Conservation (phyloP, 2,797 vertebrate species). For the Selene dorsalis region DNA sequence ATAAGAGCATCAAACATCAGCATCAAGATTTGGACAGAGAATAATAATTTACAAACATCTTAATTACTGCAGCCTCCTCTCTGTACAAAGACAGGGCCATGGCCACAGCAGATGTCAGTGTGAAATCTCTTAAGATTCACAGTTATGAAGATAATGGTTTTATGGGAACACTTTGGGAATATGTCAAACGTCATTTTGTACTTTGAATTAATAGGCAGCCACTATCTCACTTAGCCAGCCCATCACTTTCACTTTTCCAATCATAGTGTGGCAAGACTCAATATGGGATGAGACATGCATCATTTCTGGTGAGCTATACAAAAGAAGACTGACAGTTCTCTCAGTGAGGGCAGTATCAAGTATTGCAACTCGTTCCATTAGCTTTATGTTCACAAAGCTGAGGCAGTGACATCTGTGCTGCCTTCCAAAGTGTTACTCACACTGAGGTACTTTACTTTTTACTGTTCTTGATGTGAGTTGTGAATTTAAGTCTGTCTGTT, state of each 20-base stretch:
- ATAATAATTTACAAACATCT: constrained; percentile 5
- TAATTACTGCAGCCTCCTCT: neutral
- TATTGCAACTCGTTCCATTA: constrained; percentile 18
- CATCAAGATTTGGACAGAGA: neutral
- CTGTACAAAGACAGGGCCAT: neutral
- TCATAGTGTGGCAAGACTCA: constrained; percentile 48
- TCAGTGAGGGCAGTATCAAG: constrained; percentile 18
- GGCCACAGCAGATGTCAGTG: constrained; percentile 1
- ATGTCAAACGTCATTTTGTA: constrained; percentile 46
- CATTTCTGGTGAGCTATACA: constrained; percentile 29
- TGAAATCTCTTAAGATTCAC: constrained; percentile 5
- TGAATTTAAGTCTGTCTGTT: neutral
- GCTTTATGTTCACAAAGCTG: constrained; percentile 26
- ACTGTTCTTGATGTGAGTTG: neutral
- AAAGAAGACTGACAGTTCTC: constrained; percentile 42
- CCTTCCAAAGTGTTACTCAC: constrained; percentile 4
- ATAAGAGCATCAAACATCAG: neutral
- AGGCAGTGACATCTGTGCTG: neutral
- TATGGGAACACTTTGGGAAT: constrained; percentile 14
- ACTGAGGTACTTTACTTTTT: neutral
- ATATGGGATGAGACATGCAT: constrained; percentile 60
- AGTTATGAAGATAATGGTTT: constrained; percentile 7
- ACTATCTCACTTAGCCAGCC: constrained; percentile 47
- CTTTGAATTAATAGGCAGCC: constrained; percentile 39
- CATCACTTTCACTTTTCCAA: constrained; percentile 50